A percentile compares a stretch with the other conserved stretches of the same genome.
These are phyloP conservation scores for Virgularia gustaviana DNA, from an alignment of 92 coral and sea anemone species.

Conservation along the genomic window DNA sequence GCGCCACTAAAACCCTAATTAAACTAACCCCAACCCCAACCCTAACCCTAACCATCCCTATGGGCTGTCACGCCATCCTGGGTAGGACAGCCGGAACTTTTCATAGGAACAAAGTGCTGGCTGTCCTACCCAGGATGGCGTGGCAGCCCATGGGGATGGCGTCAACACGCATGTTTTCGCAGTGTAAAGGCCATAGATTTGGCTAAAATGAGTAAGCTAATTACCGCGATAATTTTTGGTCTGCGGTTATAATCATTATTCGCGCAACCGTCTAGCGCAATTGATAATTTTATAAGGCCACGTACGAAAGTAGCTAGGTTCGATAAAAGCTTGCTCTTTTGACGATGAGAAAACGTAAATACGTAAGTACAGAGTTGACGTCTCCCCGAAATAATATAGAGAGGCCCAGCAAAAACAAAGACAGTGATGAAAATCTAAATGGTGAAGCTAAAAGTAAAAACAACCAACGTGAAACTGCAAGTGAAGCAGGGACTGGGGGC, in stretches of 20 bases:
- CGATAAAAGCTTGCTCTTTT: no score
- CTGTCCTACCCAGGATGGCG: no score
- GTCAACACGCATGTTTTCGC: not conserved
- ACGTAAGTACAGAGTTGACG: not conserved
- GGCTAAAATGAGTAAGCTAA: not conserved
- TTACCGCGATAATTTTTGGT: not conserved
- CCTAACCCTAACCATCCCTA: no score
- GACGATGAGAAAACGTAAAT: constrained; percentile 9
- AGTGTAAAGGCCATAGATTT: not conserved
- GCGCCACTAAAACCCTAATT: no score
- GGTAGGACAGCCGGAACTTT: no score
- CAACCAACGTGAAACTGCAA: not conserved
- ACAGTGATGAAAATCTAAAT: not conserved
- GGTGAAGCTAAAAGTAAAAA: not conserved
- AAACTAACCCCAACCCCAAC: no score
- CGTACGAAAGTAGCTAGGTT: not conserved
- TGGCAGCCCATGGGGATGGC: not conserved
- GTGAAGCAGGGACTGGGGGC: not conserved
- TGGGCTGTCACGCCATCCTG: no score
- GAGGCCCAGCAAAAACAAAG: not conserved
- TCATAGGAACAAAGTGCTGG: no score
- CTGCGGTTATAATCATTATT: not conserved
- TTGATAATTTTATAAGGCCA: not conserved
- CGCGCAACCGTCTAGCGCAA: constrained; percentile 14
- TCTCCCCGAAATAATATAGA: not conserved